Base-by-base conservation (phyloP, 2,888 invertebrate genomes). In the Barypeithes pellucidus region DNA sequence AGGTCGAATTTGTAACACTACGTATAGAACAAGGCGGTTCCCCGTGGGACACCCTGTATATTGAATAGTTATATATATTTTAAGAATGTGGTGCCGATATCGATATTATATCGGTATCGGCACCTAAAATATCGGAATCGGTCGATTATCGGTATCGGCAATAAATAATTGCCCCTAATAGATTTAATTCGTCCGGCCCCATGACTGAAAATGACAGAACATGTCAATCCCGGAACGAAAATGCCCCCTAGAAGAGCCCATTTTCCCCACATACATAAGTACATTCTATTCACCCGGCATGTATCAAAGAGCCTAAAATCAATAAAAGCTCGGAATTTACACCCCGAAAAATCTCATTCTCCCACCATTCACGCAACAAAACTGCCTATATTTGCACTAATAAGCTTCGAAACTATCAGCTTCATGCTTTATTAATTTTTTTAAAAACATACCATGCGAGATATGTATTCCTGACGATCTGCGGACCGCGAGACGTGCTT, bases 391-490 rank as follows among this genome's bases (percentile, higher is more conserved):
- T 20, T 47, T 33, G 29, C 12, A 16, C 4, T 7, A 20, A 24
- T 33, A n/a, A 33, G 14, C n/a, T 33, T 63, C 8, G 7, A 33
- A 47, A 47, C 47, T 63, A 47, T 22, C 41, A 9, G 7, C 16
- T 29, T 14, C 57, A n/a, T 41, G 47, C 62, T 12, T 54, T 33
- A 22, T 14, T 50, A 62, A 12, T 63, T 36, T 65, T 52, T 50
- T 63, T 16, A 36, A 57, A 63, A 65, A 75, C 75, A 14, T 81
- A 84, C 84, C 84, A 84, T 84, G 70, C 84, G 82, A 75, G 82
- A 83, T 67, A 82, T 81, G 80, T 84, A 83, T 75, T 76, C 80
- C 72, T 82, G 80, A 47, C 83, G 82, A 78, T 82, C 79, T 74
- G 67, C 65, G 67, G 66, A 67, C 75, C 73, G 67, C 77, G 75